Evolutionary conservation across 2,113 vertebrate species (phyloP).

Genomic region (Pontoporia blainvillei): DNA sequence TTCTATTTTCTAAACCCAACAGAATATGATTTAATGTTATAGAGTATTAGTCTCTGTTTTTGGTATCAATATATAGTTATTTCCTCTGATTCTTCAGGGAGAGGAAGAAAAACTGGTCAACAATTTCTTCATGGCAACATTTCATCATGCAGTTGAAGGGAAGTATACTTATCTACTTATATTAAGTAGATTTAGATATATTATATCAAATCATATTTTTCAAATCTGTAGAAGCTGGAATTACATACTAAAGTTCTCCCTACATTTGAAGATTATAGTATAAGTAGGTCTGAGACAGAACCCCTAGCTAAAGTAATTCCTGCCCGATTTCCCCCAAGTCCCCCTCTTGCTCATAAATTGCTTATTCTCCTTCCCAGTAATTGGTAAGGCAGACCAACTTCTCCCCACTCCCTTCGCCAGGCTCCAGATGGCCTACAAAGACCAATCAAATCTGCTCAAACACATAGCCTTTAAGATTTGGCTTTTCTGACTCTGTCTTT

Average conservation of each 20-base stretch:
- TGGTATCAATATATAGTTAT: background rate
- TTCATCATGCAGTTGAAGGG: background rate
- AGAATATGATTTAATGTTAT: background rate
- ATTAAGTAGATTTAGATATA: background rate
- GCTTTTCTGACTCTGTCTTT: background rate
- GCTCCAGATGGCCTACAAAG: background rate
- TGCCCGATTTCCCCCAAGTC: background rate
- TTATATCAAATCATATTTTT: background rate
- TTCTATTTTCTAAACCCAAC: background rate
- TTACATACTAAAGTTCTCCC: background rate
- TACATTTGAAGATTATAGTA: background rate
- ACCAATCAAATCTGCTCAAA: background rate
- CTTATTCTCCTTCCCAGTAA: background rate
- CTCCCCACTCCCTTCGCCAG: background rate
- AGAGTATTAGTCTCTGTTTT: background rate
- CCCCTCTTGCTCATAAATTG: background rate
- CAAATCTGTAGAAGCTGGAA: background rate
- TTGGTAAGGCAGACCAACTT: background rate
- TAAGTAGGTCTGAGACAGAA: background rate
- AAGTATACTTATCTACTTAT: background rate
- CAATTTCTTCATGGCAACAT: background rate
- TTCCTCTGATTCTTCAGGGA: background rate
- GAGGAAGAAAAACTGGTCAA: background rate
- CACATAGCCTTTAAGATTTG: background rate
- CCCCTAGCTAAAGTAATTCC: background rate